Percentiles rank a stretch among this genome's conserved stretches.
Evolutionary conservation across 2,113 vertebrate species (phyloP).

Genomic region (Cheirogaleus medius): DNA sequence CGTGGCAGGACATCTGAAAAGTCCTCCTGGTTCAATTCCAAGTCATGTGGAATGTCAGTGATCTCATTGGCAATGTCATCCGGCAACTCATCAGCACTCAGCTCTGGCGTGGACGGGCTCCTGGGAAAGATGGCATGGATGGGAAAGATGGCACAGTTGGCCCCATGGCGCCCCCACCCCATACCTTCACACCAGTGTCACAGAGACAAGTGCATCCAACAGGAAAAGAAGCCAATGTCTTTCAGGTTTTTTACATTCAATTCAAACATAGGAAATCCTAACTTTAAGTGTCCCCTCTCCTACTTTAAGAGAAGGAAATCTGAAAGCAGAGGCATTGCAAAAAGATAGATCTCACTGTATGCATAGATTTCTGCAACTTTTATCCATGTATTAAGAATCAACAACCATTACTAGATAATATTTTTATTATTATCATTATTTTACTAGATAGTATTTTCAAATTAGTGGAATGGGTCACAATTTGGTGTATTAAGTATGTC

Average conservation of each 20-base stretch:
- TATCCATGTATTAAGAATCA: neutral
- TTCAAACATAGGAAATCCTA: neutral
- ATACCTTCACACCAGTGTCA: rapidly evolving
- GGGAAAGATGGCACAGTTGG: constrained; percentile 38
- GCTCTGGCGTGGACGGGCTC: constrained; percentile 96
- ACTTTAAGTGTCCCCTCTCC: neutral
- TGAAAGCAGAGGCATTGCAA: neutral
- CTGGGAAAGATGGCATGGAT: constrained; percentile 82
- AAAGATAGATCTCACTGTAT: neutral
- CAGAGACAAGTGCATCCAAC: neutral
- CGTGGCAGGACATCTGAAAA: constrained; percentile 97
- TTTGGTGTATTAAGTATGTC: neutral
- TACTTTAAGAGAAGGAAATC: neutral
- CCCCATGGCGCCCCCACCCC: neutral
- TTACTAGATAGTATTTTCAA: neutral
- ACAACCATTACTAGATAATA: neutral
- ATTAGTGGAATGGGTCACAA: neutral
- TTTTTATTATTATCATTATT: neutral
- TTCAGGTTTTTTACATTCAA: neutral
- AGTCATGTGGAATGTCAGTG: constrained; percentile 98
- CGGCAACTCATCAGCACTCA: constrained; percentile 97
- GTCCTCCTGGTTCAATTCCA: constrained; percentile 99
- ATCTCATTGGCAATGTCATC: constrained; percentile 99
- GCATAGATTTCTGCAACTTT: neutral
- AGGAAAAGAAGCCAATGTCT: neutral